A percentile compares a stretch with the other conserved stretches of the same genome.
Evolutionary conservation across 2,888 invertebrate species (phyloP).

Genomic region (Drosophila sordidapex): DNA sequence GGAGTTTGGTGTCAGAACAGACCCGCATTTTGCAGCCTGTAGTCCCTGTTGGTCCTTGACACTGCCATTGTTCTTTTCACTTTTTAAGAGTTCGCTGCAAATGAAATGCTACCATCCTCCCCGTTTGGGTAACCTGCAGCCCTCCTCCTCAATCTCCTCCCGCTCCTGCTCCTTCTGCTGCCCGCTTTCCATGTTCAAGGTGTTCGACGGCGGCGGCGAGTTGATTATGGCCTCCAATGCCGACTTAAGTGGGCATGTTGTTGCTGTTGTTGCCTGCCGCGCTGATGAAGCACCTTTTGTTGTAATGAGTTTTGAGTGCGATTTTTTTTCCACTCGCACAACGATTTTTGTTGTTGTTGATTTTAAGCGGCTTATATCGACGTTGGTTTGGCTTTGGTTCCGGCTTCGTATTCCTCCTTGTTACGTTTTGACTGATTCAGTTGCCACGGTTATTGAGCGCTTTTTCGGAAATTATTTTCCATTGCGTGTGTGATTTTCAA

Average conservation of each 20-base stretch:
- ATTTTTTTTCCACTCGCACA: conserved; percentile 43
- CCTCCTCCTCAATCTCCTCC: too few relatives aligned
- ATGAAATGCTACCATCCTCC: conserved; percentile 55
- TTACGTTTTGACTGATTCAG: conserved; percentile 25
- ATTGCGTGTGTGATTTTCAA: conserved; percentile 17
- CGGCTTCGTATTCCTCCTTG: conserved; percentile 2
- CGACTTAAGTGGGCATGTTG: conserved; percentile 69
- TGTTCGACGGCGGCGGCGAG: conserved; percentile 59
- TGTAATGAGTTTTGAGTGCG: conserved; percentile 79
- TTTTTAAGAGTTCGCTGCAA: conserved; percentile 70
- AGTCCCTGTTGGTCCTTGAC: conserved; percentile 55
- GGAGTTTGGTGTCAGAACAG: conserved; percentile 3
- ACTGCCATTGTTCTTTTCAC: conserved; percentile 76
- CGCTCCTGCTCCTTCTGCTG: background rate
- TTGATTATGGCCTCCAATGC: conserved; percentile 72
- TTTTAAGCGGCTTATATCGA: conserved; percentile 73
- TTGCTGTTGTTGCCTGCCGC: conserved; percentile 33
- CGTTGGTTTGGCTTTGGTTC: conserved; percentile 11
- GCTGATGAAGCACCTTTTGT: conserved; percentile 80
- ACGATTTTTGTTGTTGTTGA: conserved; percentile 43
- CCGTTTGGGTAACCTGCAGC: background rate
- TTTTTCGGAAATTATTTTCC: conserved; percentile 53
- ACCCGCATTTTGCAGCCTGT: conserved; percentile 44
- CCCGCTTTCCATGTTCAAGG: conserved; percentile 48
- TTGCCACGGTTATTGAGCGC: conserved; percentile 52